Evolutionary conservation across 2,888 invertebrate species (phyloP).

Genomic region (Orthosia cruda): DNA sequence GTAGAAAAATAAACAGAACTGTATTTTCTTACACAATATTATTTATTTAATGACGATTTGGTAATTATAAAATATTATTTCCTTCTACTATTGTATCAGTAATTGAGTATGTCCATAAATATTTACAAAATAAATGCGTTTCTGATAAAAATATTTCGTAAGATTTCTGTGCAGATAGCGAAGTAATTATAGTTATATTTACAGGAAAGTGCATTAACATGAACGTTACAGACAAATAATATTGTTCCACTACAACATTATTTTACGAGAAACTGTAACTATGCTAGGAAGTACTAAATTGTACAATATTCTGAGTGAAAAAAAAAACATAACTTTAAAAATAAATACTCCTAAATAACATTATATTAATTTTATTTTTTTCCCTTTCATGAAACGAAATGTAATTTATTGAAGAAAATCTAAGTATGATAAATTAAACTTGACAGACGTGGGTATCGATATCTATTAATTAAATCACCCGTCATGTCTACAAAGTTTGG

Average conservation of each 20-base stretch:
- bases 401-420: not conserved
- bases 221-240: constrained; percentile 26
- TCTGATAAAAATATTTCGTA: constrained; percentile 1
- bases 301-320: constrained; percentile 6
- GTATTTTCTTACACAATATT: not conserved
- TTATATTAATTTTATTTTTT: not conserved
- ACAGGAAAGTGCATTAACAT: constrained; percentile 56
- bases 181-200: constrained; percentile 58
- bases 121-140: not conserved
- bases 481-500: not conserved
- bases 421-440: not conserved
- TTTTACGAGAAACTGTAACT: constrained; percentile 19
- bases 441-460: constrained; percentile 1
- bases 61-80: not conserved
- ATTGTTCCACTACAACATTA: constrained; percentile 29
- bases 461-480: not conserved
- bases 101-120: constrained; percentile 1
- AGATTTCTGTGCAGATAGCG: constrained; percentile 53
- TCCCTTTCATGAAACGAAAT: not conserved
- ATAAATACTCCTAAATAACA: not conserved
- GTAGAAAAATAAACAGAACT: not conserved
- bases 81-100: not conserved
- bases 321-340: not conserved
- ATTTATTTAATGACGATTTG: not conserved
- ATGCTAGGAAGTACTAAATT: not conserved